phyloP scores from a whole-genome alignment of 2,888 invertebrate genomes.

The Gastracanthus pulcherrimus region DNA sequence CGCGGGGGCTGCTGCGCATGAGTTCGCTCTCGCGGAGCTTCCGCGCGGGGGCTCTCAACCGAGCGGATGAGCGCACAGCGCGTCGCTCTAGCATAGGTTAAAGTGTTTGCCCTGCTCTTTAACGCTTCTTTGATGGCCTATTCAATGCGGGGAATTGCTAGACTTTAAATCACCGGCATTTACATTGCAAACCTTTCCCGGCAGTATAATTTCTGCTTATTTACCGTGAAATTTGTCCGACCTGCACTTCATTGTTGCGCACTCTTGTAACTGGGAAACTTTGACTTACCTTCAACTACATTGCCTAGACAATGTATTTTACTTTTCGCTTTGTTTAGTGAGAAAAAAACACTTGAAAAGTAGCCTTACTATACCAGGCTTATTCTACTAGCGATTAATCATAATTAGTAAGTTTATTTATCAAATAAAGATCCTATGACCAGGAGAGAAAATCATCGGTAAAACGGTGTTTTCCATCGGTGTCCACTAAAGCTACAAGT shows the following conservation, averaged over 20 bases:
- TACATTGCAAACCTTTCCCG: slow-evolving; percentile 29
- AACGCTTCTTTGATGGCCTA: slow-evolving; percentile 50
- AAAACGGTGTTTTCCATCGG: not conserved
- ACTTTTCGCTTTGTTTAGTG: too few relatives aligned
- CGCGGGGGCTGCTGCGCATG: not conserved
- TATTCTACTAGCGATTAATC: too few relatives aligned
- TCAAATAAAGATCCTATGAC: too few relatives aligned
- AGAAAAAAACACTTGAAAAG: too few relatives aligned
- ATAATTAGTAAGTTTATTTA: too few relatives aligned
- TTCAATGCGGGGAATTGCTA: slow-evolving; percentile 30
- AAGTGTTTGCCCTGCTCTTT: slow-evolving; percentile 50
- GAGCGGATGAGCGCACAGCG: slow-evolving; percentile 30
- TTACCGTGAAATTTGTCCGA: not conserved
- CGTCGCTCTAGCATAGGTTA: slow-evolving; percentile 2
- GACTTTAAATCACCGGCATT: slow-evolving; percentile 36
- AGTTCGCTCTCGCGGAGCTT: not conserved
- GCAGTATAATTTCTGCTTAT: slow-evolving; percentile 11
- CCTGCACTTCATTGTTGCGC: not conserved
- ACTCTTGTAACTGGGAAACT: too few relatives aligned
- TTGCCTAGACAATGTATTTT: too few relatives aligned
- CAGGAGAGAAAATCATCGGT: not conserved
- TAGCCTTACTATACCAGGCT: too few relatives aligned
- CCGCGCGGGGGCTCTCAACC: not conserved
- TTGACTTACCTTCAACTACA: too few relatives aligned
- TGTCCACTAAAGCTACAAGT: not conserved